phyloP scores from a whole-genome alignment of 2,888 invertebrate species.

The Acronicta aceris region DNA sequence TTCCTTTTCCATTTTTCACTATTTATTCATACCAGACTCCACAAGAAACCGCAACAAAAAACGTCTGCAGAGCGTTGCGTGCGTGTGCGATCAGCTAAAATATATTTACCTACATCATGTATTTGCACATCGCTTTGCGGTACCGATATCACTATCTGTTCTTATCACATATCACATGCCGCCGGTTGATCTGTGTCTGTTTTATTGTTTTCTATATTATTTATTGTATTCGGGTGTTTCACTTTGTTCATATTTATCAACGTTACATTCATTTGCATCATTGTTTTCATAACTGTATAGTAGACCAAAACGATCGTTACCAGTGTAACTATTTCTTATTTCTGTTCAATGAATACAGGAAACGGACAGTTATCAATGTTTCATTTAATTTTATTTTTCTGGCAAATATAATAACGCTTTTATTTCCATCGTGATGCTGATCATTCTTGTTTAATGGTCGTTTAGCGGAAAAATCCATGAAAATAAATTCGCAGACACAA shows the following conservation, averaged over 20 bases:
- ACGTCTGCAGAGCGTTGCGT: constrained; percentile 24
- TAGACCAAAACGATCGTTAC: constrained; percentile 12
- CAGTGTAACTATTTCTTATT: constrained; percentile 16
- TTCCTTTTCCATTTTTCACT: constrained; percentile 30
- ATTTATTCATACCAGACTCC: constrained; percentile 11
- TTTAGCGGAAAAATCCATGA: constrained; percentile 24
- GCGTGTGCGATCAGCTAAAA: constrained; percentile 36
- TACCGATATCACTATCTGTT: constrained; percentile 66
- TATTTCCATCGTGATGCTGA: constrained; percentile 21
- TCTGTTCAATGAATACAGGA: constrained; percentile 21
- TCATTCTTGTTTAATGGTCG: constrained; percentile 22
- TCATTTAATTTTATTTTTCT: constrained; percentile 13
- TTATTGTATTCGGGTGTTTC: constrained; percentile 44
- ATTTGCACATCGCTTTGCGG: constrained; percentile 60
- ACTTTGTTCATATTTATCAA: constrained; percentile 53
- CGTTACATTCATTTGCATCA: constrained; percentile 3
- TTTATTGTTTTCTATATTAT: constrained; percentile 57
- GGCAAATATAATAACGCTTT: constrained; percentile 18
- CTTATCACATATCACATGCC: constrained; percentile 53
- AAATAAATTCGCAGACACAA: constrained; percentile 23
- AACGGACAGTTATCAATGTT: constrained; percentile 28
- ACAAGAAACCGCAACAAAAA: constrained; percentile 36
- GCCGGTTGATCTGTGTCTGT: constrained; percentile 67
- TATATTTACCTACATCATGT: constrained; percentile 41
- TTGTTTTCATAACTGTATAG: constrained; percentile 44